phyloP scores from a whole-genome alignment of 2,113 vertebrate species.

The Coptodon bakossiorum region DNA sequence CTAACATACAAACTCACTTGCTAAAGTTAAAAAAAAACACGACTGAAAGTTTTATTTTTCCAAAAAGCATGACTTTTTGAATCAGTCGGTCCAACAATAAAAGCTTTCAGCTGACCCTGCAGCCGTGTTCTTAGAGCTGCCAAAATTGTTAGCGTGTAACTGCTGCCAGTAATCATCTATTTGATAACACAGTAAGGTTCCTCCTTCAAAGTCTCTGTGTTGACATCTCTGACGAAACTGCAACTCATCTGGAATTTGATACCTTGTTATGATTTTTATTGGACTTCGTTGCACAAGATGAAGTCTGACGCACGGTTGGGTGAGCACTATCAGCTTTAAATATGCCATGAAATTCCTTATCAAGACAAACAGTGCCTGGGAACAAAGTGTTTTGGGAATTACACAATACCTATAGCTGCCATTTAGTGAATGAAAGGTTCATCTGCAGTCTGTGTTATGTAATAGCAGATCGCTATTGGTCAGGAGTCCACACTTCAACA shows the following conservation, averaged over 20 bases:
- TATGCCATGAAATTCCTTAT: background rate
- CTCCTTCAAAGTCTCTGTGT: background rate
- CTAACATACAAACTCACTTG: background rate
- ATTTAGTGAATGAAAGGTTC: background rate
- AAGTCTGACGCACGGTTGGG: background rate
- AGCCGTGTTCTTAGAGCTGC: background rate
- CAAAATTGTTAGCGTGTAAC: background rate
- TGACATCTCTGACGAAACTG: background rate
- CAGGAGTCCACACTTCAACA: background rate
- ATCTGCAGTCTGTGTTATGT: background rate
- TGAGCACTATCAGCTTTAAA: background rate
- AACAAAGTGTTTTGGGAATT: background rate
- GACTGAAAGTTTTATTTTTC: background rate
- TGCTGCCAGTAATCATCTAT: background rate
- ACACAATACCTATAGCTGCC: background rate
- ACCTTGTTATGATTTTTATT: background rate
- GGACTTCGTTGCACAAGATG: background rate
- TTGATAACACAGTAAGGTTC: background rate
- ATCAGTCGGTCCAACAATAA: background rate
- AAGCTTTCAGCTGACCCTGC: background rate
- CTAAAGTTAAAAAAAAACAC: background rate
- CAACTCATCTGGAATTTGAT: background rate
- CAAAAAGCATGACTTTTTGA: background rate
- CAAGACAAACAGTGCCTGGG: background rate
- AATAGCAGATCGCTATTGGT: background rate